Conservation (phyloP, 2,888 invertebrate genomes). For the Coelogynopora nodosa region DNA sequence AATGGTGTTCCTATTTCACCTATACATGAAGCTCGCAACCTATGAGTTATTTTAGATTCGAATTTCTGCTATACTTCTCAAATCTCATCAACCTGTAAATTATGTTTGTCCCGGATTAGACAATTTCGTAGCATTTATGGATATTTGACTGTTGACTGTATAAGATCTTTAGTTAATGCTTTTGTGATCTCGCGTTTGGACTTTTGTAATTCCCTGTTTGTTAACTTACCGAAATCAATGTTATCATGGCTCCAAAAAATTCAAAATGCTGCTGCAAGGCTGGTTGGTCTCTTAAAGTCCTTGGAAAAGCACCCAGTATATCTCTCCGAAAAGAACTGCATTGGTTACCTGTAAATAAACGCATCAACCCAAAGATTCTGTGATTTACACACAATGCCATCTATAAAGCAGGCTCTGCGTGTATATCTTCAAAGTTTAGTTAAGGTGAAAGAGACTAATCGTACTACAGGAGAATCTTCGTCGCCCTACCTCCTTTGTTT, state of each 20-base stretch:
- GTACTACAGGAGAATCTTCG: slow-evolving; percentile 21
- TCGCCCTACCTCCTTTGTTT: no score
- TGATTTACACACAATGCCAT: slow-evolving; percentile 9
- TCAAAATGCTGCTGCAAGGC: slow-evolving; percentile 31
- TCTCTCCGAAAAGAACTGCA: background rate
- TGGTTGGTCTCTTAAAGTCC: background rate
- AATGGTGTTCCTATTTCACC: slow-evolving; percentile 25
- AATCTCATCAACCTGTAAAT: slow-evolving; percentile 16
- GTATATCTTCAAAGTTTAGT: slow-evolving; percentile 21
- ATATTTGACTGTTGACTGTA: slow-evolving; percentile 19
- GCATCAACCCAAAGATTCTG: background rate
- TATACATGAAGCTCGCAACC: slow-evolving; percentile 29
- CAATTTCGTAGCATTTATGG: background rate
- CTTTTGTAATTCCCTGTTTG: slow-evolving; percentile 9
- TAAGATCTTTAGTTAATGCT: slow-evolving; percentile 21
- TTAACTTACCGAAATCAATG: slow-evolving; percentile 28
- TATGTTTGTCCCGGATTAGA: slow-evolving; percentile 20
- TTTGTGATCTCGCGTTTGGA: slow-evolving; percentile 14
- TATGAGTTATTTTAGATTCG: slow-evolving; percentile 6
- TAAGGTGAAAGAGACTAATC: slow-evolving; percentile 19
- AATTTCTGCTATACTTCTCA: background rate
- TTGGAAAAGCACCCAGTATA: background rate
- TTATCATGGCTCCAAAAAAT: slow-evolving; percentile 11
- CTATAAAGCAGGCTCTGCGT: slow-evolving; percentile 1
- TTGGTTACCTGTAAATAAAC: slow-evolving; percentile 23